phyloP scores from a whole-genome alignment of 2,113 vertebrate species.

The Rhinolophus ferrumequinum region DNA sequence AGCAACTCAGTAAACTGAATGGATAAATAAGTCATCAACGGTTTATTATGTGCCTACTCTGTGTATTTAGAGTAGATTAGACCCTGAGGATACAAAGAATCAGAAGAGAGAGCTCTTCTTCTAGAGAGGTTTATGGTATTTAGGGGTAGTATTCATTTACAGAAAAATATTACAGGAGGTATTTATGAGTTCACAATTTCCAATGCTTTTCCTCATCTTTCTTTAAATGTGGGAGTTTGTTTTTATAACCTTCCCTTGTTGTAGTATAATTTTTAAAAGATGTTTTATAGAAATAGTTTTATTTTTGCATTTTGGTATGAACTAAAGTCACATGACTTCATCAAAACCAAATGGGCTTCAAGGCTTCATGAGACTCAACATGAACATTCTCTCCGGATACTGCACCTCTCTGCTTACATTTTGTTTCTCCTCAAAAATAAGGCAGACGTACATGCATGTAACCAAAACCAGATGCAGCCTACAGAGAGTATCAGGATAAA shows the following conservation, averaged over 20 bases:
- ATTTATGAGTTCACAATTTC: background rate
- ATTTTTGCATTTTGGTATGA: slow-evolving; percentile 1
- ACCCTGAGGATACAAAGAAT: background rate
- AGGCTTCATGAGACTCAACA: background rate
- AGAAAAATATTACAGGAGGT: background rate
- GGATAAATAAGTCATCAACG: background rate
- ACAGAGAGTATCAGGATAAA: background rate
- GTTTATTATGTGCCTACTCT: background rate
- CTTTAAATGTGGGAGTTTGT: background rate
- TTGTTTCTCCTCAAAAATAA: background rate
- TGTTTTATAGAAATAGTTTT: background rate
- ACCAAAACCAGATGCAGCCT: background rate
- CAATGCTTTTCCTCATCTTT: background rate
- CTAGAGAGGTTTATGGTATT: background rate
- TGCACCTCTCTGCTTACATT: background rate
- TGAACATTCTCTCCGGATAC: background rate
- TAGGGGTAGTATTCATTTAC: background rate
- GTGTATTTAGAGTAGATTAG: background rate
- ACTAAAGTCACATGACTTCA: background rate
- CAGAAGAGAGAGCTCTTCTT: background rate
- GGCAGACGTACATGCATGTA: background rate
- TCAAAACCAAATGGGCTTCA: background rate
- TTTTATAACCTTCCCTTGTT: background rate
- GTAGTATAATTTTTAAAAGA: background rate
- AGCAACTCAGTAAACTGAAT: background rate